Base-by-base conservation (phyloP, 2,797 vertebrate species). In the Smutsia gigantea region DNA sequence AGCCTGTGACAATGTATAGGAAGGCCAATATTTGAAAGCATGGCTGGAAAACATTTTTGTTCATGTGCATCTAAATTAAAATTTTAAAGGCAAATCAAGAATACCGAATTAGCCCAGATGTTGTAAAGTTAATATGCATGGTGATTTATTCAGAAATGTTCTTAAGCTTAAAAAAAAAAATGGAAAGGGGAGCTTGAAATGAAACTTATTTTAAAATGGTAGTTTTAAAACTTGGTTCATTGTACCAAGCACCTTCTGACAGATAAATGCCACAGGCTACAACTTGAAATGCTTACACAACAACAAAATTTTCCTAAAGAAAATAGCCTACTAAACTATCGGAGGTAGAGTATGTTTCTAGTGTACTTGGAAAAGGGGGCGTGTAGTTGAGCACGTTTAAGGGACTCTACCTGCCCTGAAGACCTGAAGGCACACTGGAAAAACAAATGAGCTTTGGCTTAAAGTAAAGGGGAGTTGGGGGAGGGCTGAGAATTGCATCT, bases 101-200 rank as follows among this genome's bases (percentile, higher is more conserved):
- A 96, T 96, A 96, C 89, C 98, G 97, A 98, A 98, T 98, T 98
- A 98, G 94, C 91, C 90, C 97, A 98, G 97, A 98, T 98, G 92
- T 97, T 97, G 97, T 97, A 97, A 98, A 97, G 94, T 98, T 51
- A 98, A 96, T 96, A 97, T 72, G 95, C 97, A 97, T 95, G 69
- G 81, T 69, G 94, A 98, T 97, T 98, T 98, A 77, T 78, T 87
- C 77, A 96, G 92, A 95, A 97, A 97, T 55, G 46, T 42, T 97
- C 83, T 87, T 94, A 79, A 77, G 31, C 68, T 66, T 91, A 69
- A 85, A 87, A 88, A 19, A 42, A 19, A n/a, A 27, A 15, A 19
- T 53, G 15, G 5, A 6, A 13, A 31, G 25, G 19, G 83, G 61
- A 87, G 42, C 63, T 97, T 96, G 84, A 96, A 98, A 97, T 97